Percentiles rank a stretch among this genome's conserved stretches.
Conservation (phyloP, 2,113 vertebrate species). For the Coturnix japonica region DNA sequence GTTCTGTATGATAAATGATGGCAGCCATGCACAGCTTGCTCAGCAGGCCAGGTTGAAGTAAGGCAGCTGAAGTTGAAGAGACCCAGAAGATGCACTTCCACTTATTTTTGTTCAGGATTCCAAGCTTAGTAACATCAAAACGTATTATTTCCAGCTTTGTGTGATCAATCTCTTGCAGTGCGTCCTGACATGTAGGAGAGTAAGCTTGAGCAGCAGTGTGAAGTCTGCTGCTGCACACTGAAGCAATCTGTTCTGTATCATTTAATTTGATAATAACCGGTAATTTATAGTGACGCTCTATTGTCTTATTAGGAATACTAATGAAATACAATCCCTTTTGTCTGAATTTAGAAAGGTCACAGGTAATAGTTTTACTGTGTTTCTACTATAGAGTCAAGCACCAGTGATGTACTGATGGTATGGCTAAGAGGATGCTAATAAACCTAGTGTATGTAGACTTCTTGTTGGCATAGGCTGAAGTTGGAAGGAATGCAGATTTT, state of each 20-base stretch:
- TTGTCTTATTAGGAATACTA: slow-evolving; percentile 44
- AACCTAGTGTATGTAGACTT: neutral
- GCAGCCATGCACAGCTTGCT: neutral
- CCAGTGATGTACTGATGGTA: neutral
- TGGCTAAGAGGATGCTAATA: neutral
- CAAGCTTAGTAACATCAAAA: neutral
- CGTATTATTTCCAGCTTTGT: neutral
- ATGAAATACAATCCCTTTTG: slow-evolving; percentile 25
- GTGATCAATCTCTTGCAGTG: neutral
- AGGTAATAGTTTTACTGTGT: neutral
- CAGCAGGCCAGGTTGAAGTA: neutral
- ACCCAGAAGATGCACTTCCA: neutral
- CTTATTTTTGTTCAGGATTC: neutral
- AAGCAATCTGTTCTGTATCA: slow-evolving; percentile 46
- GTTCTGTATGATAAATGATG: neutral
- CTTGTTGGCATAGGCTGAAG: neutral
- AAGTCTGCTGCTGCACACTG: neutral
- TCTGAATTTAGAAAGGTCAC: slow-evolving; percentile 32
- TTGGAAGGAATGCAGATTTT: neutral
- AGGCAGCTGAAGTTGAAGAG: neutral
- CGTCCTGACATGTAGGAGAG: neutral
- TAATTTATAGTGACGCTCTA: slow-evolving; percentile 39
- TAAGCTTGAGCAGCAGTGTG: neutral
- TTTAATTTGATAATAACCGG: slow-evolving; percentile 61
- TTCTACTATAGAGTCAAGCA: neutral